Base-by-base conservation (phyloP, 1,140 invertebrate genomes). In the Diorhabda carinulata region DNA sequence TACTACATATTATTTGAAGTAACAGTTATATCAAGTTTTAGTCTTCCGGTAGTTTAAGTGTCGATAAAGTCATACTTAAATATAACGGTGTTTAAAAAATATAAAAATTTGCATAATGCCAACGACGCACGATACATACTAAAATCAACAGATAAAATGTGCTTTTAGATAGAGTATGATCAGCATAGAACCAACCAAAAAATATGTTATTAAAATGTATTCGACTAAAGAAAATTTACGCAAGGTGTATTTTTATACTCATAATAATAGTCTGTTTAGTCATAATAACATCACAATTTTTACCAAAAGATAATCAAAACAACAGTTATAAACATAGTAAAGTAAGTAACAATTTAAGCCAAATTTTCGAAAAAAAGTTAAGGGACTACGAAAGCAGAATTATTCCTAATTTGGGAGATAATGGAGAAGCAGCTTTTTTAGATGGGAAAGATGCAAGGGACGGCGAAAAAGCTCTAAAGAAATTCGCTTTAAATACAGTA, bases 401-500 rank as follows among this genome's bases (percentile, higher is more conserved):
- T 10, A 77, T 76, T 45, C 68, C 77, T 3, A 82, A 84, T 70
- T 80, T 92, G 52, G 91, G 92, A 7, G 85, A 91, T 67, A 76
- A 83, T 69, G 92, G 92, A 3, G 81, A 84, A 45, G 82, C 87
- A 3, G 89, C 90, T 4, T 80, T 81, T 75, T 78, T 92, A 4
- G 79, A 77, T 44, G 87, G 86, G 8, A 77, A 82, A 25, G 86
- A 89, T 69, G 79, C 78, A 40, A 86, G 86, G 72, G 74, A 82
- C 40, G 90, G 89, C 56, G 86, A 92, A 65, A 82, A 86, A 73
- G 80, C 87, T 42, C 85, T 92, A 74, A 88, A 91, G 74, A 89
- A 86, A 75, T 92, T 93, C 78, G 92, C 93, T 8, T 87, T 95
- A 71, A 95, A 96, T 82, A 87, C 92, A 63, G 83, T 93, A 72